Evolutionary conservation across 1,140 invertebrate genomes (phyloP), one percentile per base, ranked within the genome.

Genomic region (Cherax destructor): DNA sequence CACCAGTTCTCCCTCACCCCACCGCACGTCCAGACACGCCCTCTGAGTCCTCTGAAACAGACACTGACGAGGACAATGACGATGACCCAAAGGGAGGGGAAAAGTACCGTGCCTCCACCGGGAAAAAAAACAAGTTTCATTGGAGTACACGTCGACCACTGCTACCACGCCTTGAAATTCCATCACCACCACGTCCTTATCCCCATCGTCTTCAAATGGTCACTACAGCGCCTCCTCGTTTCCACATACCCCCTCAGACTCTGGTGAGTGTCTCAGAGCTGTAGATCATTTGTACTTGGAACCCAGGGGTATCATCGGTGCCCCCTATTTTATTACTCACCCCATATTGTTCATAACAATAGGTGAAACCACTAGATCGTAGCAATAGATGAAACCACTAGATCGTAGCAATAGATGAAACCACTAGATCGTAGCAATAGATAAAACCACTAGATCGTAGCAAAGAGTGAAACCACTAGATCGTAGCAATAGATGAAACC

Each of bases 171-270:
- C 47, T 95, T 61, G n/a, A 49, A 74, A n/a, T 65, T 41, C 41
- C 93, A 92, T 95, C 92, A 81, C 94, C 94, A 95, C 74, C 13
- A n/a, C 72, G 4, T 56, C 69, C 11, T 30, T n/a, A 16, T 30
- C 84, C 24, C n/a, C 49, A 56, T 18, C 61, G 4, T 16, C 16
- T 13, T 65, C 84, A 18, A 3, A 30, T 11, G 13, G 10, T 24
- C 95, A 91, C 94, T 65, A 65, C 95, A 92, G 93, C 96, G 74
- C 96, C 96, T 91, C 95, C 95, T 93, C 95, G 97, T 69, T 96
- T 96, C 4, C 96, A 97, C 93, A 98, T 97, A 91, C 97, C 97
- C 97, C 97, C 77, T 98, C 97, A 4, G 97, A 98, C 95, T 97
- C 97, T 85, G 97, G 97, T 97, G 95, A 96, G 96, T 96, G 93